Base-by-base conservation (phyloP, 1,140 invertebrate genomes). In the Propsilocerus akamusi region DNA sequence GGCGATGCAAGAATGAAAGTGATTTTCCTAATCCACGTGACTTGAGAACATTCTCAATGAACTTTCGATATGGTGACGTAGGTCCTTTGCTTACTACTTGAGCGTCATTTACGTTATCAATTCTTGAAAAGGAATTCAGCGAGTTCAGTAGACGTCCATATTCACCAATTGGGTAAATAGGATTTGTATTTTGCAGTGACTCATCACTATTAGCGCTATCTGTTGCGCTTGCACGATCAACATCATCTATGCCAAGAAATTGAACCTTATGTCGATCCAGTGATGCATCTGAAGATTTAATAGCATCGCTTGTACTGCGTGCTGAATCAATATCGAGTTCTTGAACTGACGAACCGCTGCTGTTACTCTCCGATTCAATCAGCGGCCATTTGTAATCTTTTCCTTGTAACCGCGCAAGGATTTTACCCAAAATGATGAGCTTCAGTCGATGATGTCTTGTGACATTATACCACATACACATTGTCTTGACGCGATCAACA, bases 401-500 rank as follows among this genome's bases (percentile, higher is more conserved):
- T n/a, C 62, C 61, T 30, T 65, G 63, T 47, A 65, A 50, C 23
- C 76, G 66, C 54, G 73, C 72, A 17, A 91, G 59, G 28, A 89
- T 74, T 64, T 80, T 80, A 1, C 83, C 83, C 50, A 93, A 61
- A 52, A 86, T 80, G 54, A 81, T 68, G 37, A 93, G 65, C 60
- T 86, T 89, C 22, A 90, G 70, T 53, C 83, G 76, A 63, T 88
- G 78, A 59, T 89, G 82, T 59, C 76, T 77, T 0, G 83, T 89
- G 64, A 89, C 83, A 63, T 92, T 95, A 59, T 85, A 86, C 88
- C 88, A 95, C 4, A 91, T 68, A 60, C 83, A 88, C 71, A 95
- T 80, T 5, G 86, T 80, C 68, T 78, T 83, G 5, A 86, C 72
- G 56, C 78, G 69, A 2, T 70, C 72, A 10, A 72, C 73, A 61